Conservation (phyloP, 23 tunicate species). For the Oikopleura dioica region DNA sequence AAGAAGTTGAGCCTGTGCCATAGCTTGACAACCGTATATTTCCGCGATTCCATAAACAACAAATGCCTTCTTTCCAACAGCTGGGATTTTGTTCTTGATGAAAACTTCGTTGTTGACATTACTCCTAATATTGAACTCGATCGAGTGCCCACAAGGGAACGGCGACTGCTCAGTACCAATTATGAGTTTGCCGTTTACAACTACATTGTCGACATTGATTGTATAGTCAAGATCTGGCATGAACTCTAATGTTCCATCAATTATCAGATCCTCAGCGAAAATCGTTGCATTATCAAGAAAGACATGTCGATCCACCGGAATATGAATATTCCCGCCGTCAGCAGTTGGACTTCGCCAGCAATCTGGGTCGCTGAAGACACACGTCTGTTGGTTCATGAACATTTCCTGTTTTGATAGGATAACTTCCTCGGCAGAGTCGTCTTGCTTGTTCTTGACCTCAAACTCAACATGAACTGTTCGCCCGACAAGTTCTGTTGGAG, state of each 20-base stretch:
- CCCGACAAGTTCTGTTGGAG: background rate
- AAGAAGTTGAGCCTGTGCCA: slow-evolving; percentile 25
- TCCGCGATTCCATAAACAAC: background rate
- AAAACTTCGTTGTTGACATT: background rate
- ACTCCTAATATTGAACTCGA: background rate
- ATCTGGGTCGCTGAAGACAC: background rate
- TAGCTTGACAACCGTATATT: background rate
- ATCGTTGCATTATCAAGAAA: background rate
- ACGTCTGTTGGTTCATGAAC: background rate
- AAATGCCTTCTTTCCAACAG: background rate
- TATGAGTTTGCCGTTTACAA: background rate
- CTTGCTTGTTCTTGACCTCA: background rate
- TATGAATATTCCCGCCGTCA: background rate
- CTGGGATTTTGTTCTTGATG: background rate
- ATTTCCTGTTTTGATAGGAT: background rate
- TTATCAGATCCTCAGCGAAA: background rate
- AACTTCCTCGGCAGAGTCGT: background rate
- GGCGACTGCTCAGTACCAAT: background rate
- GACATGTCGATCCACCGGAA: slow-evolving; percentile 12
- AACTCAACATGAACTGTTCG: slow-evolving; percentile 10
- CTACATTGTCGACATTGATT: background rate
- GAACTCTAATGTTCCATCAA: slow-evolving; percentile 4
- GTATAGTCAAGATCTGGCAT: background rate
- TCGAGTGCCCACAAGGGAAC: background rate
- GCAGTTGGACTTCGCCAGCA: background rate